These are phyloP conservation scores for Gopherus flavomarginatus DNA, from an alignment of 2,113 vertebrate genomes.

Conservation along the genomic window DNA sequence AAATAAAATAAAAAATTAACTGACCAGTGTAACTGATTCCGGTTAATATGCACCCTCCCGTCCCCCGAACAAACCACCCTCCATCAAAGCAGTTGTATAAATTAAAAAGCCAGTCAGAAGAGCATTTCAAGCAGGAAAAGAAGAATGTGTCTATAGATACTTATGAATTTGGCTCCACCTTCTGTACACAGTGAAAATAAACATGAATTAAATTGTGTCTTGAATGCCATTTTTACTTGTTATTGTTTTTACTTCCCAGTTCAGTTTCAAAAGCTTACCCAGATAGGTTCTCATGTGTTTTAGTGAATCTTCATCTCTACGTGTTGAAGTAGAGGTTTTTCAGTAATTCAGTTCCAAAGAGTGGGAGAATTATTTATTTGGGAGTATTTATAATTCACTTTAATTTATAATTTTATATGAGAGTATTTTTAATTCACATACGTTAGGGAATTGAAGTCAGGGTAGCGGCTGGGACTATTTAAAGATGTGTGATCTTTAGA, in stretches of 20 bases:
- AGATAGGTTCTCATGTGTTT: background rate
- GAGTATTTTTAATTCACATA: background rate
- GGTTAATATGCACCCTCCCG: background rate
- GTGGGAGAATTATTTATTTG: background rate
- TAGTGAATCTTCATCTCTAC: background rate
- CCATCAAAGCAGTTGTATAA: background rate
- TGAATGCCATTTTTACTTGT: background rate
- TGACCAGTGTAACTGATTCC: background rate
- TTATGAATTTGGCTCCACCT: constrained; percentile 84
- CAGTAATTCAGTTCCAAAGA: background rate
- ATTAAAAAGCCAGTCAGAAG: background rate
- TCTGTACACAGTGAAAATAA: constrained; percentile 79
- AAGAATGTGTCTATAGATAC: constrained; percentile 57
- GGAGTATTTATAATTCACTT: background rate
- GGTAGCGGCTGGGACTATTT: background rate
- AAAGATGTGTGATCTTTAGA: background rate
- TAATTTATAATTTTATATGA: background rate
- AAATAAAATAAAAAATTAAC: background rate
- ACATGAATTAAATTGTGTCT: constrained; percentile 29
- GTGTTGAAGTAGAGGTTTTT: background rate
- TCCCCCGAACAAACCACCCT: background rate
- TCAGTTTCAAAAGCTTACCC: background rate
- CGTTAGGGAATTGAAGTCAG: background rate
- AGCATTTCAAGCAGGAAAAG: background rate
- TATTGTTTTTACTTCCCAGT: background rate